A percentile compares a stretch with the other conserved stretches of the same genome.
phyloP scores from a whole-genome alignment of 2,888 invertebrate species.

The Beris chalybata region DNA sequence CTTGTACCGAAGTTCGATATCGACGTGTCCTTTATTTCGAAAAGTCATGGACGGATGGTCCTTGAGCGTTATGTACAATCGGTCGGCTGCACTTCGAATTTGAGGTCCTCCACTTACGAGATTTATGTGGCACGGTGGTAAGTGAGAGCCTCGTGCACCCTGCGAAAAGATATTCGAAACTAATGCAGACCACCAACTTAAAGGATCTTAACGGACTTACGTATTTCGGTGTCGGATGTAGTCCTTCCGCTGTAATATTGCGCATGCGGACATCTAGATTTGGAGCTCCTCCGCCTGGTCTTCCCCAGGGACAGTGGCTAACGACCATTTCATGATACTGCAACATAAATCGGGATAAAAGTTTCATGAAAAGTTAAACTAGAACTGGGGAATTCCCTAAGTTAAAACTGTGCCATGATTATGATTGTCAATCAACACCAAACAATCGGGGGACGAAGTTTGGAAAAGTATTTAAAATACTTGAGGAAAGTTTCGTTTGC shows the following conservation, averaged over 20 bases:
- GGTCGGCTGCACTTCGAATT: conserved; percentile 44
- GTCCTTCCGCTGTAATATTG: conserved; percentile 67
- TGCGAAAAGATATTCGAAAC: conserved; percentile 3
- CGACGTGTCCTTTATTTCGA: conserved; percentile 63
- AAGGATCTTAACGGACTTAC: conserved; percentile 47
- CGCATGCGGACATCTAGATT: conserved; percentile 67
- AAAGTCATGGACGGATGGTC: conserved; percentile 69
- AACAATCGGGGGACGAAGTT: no score
- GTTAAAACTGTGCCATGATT: no score
- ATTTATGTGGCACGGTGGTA: conserved; percentile 28
- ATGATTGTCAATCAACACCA: no score
- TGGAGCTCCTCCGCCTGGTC: conserved; percentile 74
- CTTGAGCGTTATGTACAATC: conserved; percentile 53
- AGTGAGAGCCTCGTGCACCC: conserved; percentile 15
- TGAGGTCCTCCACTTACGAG: conserved; percentile 39
- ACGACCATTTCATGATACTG: conserved; percentile 67
- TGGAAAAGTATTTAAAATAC: no score
- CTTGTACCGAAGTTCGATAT: conserved; percentile 71
- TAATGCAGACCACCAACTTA: not conserved
- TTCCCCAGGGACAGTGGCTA: conserved; percentile 78
- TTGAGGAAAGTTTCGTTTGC: no score
- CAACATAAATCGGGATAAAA: conserved; percentile 22
- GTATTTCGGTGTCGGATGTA: conserved; percentile 65
- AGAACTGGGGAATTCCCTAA: no score
- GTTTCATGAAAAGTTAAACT: no score